Evolutionary conservation across 2,888 invertebrate genomes (phyloP).

Genomic region (Amaurobius ferox): DNA sequence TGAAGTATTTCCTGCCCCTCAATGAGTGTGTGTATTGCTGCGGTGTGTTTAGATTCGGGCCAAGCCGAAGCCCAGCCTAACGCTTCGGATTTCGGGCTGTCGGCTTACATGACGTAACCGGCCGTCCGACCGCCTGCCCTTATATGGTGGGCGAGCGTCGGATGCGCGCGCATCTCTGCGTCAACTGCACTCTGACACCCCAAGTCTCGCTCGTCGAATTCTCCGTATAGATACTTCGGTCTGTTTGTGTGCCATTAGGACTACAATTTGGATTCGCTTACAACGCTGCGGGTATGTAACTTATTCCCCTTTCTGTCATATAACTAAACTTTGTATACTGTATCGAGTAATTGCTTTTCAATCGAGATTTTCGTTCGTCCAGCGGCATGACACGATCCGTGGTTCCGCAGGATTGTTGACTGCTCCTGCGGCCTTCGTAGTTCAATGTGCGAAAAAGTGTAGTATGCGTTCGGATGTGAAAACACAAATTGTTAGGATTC

Average conservation of each 20-base stretch:
- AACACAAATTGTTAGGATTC: not conserved
- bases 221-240: constrained; percentile 10
- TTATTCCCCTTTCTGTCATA: not conserved
- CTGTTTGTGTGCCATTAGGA: constrained; percentile 50
- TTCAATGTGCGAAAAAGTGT: not conserved
- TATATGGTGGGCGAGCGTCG: constrained; percentile 69
- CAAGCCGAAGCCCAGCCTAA: constrained; percentile 30
- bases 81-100: constrained; percentile 59
- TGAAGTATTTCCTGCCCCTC: constrained; percentile 6
- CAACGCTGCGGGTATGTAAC: not conserved
- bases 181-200: constrained; percentile 60
- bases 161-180: constrained; percentile 70
- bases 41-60: not conserved
- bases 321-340: not conserved
- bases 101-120: constrained; percentile 64
- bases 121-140: constrained; percentile 63
- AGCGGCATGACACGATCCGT: not conserved
- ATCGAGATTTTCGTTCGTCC: not conserved
- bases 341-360: not conserved
- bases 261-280: constrained; percentile 34
- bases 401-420: not conserved
- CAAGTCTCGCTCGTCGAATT: constrained; percentile 17
- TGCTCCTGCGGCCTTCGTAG: not conserved
- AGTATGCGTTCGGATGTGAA: not conserved
- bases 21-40: not conserved